A percentile compares a stretch with the other conserved stretches of the same genome.
Conservation (phyloP, 1,140 invertebrate species). For the Pantala flavescens region DNA sequence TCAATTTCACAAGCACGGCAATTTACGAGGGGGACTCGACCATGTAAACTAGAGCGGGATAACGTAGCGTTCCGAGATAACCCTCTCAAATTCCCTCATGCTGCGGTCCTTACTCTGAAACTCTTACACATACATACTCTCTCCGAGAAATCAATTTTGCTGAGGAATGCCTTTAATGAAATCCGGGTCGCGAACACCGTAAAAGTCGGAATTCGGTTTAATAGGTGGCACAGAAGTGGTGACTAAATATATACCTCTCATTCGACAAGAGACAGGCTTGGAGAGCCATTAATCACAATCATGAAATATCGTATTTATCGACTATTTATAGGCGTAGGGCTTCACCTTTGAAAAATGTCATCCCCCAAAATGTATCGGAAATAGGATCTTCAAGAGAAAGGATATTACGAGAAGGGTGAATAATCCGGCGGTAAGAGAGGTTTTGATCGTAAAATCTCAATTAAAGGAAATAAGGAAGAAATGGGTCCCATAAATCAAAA, state of each 20-base stretch:
- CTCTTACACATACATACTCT: neutral
- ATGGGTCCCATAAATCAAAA: no score
- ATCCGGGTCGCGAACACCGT: neutral
- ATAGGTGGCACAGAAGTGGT: neutral
- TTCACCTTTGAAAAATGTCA: no score
- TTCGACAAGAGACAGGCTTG: neutral
- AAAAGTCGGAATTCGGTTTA: neutral
- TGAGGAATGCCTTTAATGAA: neutral
- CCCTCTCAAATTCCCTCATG: neutral
- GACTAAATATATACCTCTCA: neutral
- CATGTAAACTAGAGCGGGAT: neutral
- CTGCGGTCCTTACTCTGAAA: neutral
- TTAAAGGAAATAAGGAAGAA: no score
- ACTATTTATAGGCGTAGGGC: neutral
- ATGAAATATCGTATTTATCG: neutral
- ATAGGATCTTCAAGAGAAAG: no score
- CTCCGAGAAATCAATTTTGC: constrained; percentile 1
- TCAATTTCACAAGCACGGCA: neutral
- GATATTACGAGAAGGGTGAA: no score
- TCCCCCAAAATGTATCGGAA: no score
- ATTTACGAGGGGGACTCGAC: neutral
- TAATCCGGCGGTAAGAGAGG: no score
- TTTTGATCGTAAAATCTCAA: no score
- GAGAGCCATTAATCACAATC: neutral
- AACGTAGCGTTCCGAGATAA: neutral